These are phyloP conservation scores for human (Homo sapiens) DNA, from an alignment of 2,113 vertebrate species.

Conservation along the genomic window DNA sequence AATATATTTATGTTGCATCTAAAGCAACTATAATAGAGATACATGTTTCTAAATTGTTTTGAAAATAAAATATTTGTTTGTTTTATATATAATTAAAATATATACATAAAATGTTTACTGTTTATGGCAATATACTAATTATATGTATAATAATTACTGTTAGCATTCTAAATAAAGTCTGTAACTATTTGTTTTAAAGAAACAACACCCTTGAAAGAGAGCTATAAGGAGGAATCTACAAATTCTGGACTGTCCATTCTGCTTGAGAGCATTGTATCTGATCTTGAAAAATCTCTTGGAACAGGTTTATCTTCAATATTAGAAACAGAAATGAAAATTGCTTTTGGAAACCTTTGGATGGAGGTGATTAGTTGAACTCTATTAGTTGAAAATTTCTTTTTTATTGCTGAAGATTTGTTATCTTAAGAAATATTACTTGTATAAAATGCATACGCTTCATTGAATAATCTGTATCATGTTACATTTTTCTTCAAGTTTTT, in stretches of 20 bases:
- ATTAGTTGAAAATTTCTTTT: conserved; percentile 27
- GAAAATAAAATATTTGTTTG: not conserved
- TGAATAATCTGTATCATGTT: not conserved
- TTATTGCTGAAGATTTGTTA: conserved; percentile 38
- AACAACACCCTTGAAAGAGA: conserved; percentile 46
- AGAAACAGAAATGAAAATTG: conserved; percentile 94
- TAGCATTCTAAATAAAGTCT: conserved; percentile 37
- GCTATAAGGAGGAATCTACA: not conserved
- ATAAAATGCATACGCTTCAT: not conserved
- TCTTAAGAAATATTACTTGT: not conserved
- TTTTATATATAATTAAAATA: not conserved
- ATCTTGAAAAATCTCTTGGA: conserved; percentile 88
- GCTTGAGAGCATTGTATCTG: conserved; percentile 81
- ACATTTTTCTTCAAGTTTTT: not conserved
- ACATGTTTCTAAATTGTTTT: conserved; percentile 38
- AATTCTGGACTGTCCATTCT: not conserved
- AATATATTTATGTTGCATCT: not conserved
- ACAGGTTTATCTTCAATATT: conserved; percentile 91
- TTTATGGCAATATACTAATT: conserved; percentile 9
- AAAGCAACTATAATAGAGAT: not conserved
- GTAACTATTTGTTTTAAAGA: conserved; percentile 75
- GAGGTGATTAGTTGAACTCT: conserved; percentile 85
- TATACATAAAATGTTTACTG: not conserved
- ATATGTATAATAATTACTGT: not conserved
- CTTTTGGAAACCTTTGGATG: conserved; percentile 90